These are phyloP conservation scores for Cecropterus lyciades DNA, from an alignment of 1,140 invertebrate species.

Conservation along the genomic window DNA sequence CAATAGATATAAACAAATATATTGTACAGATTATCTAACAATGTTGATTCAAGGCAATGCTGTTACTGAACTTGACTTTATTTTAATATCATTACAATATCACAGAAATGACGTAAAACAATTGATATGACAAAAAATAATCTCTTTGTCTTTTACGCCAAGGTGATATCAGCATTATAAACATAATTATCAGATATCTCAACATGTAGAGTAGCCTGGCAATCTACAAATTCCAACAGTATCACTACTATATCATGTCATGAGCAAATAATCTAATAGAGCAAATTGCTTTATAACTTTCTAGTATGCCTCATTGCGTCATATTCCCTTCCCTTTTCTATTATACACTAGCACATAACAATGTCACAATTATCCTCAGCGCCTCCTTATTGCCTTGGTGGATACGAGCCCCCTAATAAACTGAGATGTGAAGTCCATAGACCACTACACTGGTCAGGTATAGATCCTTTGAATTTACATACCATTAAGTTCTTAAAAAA, in stretches of 20 bases:
- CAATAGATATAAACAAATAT: background rate
- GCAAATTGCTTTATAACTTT: no score
- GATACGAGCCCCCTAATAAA: no score
- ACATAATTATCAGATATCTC: constrained; percentile 13
- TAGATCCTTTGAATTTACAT: no score
- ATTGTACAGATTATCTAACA: constrained; percentile 11
- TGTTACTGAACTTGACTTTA: constrained; percentile 70
- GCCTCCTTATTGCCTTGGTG: no score
- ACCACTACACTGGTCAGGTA: no score
- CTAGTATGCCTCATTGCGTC: no score
- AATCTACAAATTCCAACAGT: constrained; percentile 6
- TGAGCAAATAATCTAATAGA: no score
- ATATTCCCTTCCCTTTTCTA: no score
- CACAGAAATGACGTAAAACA: constrained; percentile 54
- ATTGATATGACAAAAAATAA: constrained; percentile 65
- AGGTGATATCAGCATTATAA: constrained; percentile 50
- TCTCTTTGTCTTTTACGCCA: constrained; percentile 57
- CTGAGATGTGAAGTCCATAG: no score
- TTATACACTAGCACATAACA: no score
- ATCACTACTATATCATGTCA: background rate
- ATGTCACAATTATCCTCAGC: no score
- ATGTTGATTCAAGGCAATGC: constrained; percentile 43
- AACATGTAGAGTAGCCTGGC: background rate
- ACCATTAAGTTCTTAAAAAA: no score
- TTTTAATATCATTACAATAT: constrained; percentile 60